These are phyloP conservation scores for Sinohyriopsis cumingii DNA, from an alignment of 2,888 invertebrate genomes.

Conservation along the genomic window DNA sequence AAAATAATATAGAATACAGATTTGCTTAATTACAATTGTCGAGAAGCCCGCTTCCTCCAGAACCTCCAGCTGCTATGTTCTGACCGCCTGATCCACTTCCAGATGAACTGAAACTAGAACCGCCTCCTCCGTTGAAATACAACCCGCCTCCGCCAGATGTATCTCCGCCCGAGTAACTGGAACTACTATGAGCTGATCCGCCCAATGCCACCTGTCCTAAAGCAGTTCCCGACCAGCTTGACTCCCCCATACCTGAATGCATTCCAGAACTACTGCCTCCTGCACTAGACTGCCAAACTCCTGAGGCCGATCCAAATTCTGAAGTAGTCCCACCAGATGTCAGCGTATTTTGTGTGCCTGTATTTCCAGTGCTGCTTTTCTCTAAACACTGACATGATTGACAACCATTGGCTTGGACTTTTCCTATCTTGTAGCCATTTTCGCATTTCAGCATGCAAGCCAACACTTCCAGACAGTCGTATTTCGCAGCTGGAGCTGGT, in stretches of 20 bases:
- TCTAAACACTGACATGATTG: slow-evolving; percentile 31
- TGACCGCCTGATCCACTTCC: too few species aligned
- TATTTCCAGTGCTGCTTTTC: slow-evolving; percentile 3
- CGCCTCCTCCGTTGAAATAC: not conserved
- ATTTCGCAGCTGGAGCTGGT: slow-evolving; percentile 1
- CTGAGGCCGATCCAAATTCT: not conserved
- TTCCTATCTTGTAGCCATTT: slow-evolving; percentile 34
- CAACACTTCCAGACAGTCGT: slow-evolving; percentile 25
- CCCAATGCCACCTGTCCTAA: not conserved
- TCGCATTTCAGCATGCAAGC: slow-evolving; percentile 37
- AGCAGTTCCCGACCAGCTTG: slow-evolving; percentile 4
- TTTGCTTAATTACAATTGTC: too few species aligned
- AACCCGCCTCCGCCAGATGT: slow-evolving; percentile 10
- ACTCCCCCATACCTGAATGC: slow-evolving; percentile 1
- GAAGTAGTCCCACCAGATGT: slow-evolving; percentile 6
- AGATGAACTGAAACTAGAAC: not conserved
- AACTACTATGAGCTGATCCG: not conserved
- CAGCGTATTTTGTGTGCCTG: not conserved
- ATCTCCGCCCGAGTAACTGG: not conserved
- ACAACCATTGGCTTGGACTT: slow-evolving; percentile 34
- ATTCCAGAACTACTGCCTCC: slow-evolving; percentile 3
- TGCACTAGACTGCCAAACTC: not conserved
- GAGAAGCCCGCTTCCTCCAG: too few species aligned
- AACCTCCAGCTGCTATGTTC: too few species aligned
- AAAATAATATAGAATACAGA: too few species aligned